A percentile compares a stretch with the other conserved stretches of the same genome.
phyloP scores from a whole-genome alignment of 2,888 invertebrate species.

The Leucoma salicis region DNA sequence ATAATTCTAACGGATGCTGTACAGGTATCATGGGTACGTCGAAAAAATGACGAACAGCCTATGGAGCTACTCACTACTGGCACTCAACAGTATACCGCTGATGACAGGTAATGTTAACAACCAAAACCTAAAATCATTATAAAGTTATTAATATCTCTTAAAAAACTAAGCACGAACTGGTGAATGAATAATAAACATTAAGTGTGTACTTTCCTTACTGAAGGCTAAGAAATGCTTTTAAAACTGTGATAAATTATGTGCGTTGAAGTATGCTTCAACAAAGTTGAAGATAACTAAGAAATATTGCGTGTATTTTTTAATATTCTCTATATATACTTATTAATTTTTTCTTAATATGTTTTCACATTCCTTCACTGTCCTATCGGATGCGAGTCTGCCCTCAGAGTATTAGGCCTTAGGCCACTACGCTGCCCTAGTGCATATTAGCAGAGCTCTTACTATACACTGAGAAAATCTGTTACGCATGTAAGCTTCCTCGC shows the following conservation, averaged over 20 bases:
- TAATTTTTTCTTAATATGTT: not conserved
- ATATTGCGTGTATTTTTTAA: conserved; percentile 1
- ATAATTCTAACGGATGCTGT: too few relatives aligned
- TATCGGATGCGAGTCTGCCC: too few relatives aligned
- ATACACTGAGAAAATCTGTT: too few relatives aligned
- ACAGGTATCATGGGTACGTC: conserved; percentile 74
- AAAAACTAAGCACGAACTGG: too few relatives aligned
- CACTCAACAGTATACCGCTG: conserved; percentile 71
- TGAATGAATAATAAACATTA: conserved; percentile 31
- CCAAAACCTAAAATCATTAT: too few relatives aligned
- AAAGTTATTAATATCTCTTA: too few relatives aligned
- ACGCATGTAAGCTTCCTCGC: too few relatives aligned
- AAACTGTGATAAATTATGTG: conserved; percentile 26
- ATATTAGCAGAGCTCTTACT: too few relatives aligned
- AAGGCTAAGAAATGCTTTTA: conserved; percentile 19
- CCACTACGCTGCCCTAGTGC: too few relatives aligned
- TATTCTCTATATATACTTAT: not conserved
- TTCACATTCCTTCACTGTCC: too few relatives aligned
- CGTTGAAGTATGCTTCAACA: conserved; percentile 18
- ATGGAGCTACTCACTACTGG: conserved; percentile 75
- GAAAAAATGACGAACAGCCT: conserved; percentile 70
- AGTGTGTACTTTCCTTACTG: conserved; percentile 14
- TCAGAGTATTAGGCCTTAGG: too few relatives aligned
- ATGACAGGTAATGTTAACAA: conserved; percentile 72
- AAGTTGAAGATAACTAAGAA: conserved; percentile 1